These are phyloP conservation scores for Drosophila suboccidentalis DNA, from an alignment of 2,888 invertebrate species.

Conservation along the genomic window DNA sequence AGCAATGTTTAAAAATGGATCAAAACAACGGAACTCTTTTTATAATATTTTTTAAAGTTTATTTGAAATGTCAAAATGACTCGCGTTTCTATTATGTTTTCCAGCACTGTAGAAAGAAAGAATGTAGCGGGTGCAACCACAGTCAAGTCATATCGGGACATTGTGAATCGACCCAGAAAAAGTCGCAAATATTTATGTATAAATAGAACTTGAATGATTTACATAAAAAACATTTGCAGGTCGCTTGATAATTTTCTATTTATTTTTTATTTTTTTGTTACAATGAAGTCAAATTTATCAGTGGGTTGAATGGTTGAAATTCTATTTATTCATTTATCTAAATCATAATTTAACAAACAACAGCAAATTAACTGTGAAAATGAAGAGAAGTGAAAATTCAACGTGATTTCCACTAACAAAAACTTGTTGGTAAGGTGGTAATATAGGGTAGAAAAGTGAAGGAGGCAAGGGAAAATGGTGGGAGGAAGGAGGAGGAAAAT, in stretches of 20 bases:
- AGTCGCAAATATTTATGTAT: slow-evolving; percentile 20
- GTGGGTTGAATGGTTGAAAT: slow-evolving; percentile 1
- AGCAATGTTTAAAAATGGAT: too few relatives aligned
- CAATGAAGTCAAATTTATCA: slow-evolving; percentile 43
- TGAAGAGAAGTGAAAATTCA: slow-evolving; percentile 60
- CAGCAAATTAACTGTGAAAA: too few relatives aligned
- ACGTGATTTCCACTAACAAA: slow-evolving; percentile 51
- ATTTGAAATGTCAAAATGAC: too few relatives aligned
- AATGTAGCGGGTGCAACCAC: slow-evolving; percentile 23
- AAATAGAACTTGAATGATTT: slow-evolving; percentile 25
- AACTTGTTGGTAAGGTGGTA: background rate
- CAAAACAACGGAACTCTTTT: too few relatives aligned
- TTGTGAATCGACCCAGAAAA: slow-evolving; percentile 27
- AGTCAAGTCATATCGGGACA: slow-evolving; percentile 6
- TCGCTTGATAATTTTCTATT: slow-evolving; percentile 41
- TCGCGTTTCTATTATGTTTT: too few relatives aligned
- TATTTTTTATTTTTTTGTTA: background rate
- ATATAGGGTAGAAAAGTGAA: too few relatives aligned
- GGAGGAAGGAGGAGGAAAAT: background rate
- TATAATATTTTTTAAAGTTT: too few relatives aligned
- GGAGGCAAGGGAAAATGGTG: background rate
- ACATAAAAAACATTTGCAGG: slow-evolving; percentile 46
- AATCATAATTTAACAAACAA: too few relatives aligned
- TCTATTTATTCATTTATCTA: background rate
- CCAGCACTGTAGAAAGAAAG: background rate